A percentile compares a stretch with the other conserved stretches of the same genome.
Conservation (phyloP, 2,888 invertebrate species). For the Dryobota labecula region DNA sequence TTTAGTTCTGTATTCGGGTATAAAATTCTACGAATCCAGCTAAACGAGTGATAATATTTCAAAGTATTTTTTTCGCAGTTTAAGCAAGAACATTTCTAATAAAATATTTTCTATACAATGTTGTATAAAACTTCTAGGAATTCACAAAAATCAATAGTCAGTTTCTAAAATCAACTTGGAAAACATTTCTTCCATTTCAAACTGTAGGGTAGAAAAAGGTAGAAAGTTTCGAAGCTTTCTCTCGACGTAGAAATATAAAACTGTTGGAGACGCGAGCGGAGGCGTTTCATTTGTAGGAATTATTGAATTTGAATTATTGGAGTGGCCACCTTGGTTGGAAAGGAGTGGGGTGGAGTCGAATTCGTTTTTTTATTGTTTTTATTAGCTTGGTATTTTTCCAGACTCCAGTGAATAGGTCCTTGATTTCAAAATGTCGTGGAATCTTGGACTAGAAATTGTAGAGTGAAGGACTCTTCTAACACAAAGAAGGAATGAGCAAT, state of each 20-base stretch:
- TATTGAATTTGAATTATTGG: constrained; percentile 89
- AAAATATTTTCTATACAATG: neutral
- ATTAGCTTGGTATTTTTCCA: neutral
- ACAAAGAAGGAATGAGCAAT: too few species aligned
- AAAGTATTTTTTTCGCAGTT: neutral
- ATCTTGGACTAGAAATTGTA: neutral
- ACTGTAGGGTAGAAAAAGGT: constrained; percentile 48
- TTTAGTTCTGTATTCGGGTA: neutral
- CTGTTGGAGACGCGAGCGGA: constrained; percentile 62
- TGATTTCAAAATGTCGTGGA: neutral
- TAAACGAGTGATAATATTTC: too few species aligned
- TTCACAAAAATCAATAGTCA: constrained; percentile 31
- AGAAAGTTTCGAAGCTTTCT: constrained; percentile 49
- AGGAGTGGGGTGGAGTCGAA: constrained; percentile 31
- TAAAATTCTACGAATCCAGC: neutral
- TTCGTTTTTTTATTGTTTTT: neutral
- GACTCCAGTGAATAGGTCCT: neutral
- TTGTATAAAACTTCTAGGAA: constrained; percentile 3
- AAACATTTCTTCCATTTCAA: constrained; percentile 64
- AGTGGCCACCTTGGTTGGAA: constrained; percentile 72
- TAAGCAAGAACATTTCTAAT: neutral
- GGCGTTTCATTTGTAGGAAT: constrained; percentile 85
- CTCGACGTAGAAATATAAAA: constrained; percentile 75
- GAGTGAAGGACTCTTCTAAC: neutral
- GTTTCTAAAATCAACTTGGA: constrained; percentile 48